phyloP scores from a whole-genome alignment of 2,797 vertebrate species.

The Hapalemur alaotrensis region DNA sequence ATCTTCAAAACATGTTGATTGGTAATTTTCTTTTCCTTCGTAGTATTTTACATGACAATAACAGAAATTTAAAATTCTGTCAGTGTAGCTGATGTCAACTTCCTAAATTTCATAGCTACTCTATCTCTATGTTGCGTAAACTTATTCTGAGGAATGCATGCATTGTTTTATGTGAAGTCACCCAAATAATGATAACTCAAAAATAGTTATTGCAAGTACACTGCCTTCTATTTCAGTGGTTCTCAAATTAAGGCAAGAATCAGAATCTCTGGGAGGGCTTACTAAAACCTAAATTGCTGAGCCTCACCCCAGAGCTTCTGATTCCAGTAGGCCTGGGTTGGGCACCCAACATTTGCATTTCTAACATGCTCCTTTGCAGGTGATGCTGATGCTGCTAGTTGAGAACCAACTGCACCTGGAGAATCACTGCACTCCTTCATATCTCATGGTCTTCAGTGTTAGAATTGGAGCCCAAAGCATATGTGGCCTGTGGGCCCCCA shows the following conservation, averaged over 20 bases:
- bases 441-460: not conserved
- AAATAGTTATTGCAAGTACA: not conserved
- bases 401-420: not conserved
- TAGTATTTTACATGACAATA: not conserved
- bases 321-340: not conserved
- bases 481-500: not conserved
- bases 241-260: not conserved
- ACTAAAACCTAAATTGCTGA: not conserved
- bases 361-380: not conserved
- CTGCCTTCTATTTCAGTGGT: not conserved
- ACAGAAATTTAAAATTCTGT: not conserved
- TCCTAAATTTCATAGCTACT: not conserved
- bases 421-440: not conserved
- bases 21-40: not conserved
- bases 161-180: conserved; percentile 15
- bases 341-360: not conserved
- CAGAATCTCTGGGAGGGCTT: not conserved
- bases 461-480: not conserved
- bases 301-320: not conserved
- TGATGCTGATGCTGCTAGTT: not conserved
- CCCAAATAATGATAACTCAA: conserved; percentile 6
- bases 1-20: not conserved
- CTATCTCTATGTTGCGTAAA: not conserved
- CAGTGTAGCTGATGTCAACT: not conserved
- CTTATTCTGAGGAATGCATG: not conserved